phyloP scores from a whole-genome alignment of 35 echinoderm and acorn worm genomes.

The Anneissia japonica region DNA sequence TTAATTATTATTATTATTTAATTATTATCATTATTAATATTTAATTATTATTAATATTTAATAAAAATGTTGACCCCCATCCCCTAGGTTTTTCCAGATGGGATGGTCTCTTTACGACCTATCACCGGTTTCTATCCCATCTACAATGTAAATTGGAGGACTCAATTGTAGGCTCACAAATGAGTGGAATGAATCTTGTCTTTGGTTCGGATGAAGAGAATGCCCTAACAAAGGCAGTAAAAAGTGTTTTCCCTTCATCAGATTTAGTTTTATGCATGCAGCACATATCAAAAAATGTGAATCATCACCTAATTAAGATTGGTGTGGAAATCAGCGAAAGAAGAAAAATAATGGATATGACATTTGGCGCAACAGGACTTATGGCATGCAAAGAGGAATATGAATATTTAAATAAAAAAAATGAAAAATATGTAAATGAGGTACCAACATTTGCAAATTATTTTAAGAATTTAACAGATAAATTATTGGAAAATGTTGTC shows the following conservation, averaged over 20 bases:
- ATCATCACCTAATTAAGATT: background rate
- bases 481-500: background rate
- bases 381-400: background rate
- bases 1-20: too few relatives aligned
- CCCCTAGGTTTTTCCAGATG: too few relatives aligned
- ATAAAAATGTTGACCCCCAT: too few relatives aligned
- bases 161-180: background rate
- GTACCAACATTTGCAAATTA: conserved; percentile 6
- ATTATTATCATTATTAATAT: too few relatives aligned
- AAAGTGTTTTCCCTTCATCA: conserved; percentile 17
- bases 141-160: conserved; percentile 16
- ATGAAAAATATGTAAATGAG: background rate
- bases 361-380: background rate
- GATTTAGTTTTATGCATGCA: background rate
- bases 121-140: conserved; percentile 33
- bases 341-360: background rate
- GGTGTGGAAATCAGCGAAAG: background rate
- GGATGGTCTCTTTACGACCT: conserved; percentile 11
- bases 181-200: background rate
- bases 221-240: conserved; percentile 25
- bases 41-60: too few relatives aligned
- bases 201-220: conserved; percentile 35
- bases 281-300: conserved; percentile 16
- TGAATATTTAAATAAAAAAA: background rate
- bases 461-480: conserved; percentile 11